Evolutionary conservation across 2,888 invertebrate species (phyloP).

Genomic region (Himalopsyche kuldschensis): DNA sequence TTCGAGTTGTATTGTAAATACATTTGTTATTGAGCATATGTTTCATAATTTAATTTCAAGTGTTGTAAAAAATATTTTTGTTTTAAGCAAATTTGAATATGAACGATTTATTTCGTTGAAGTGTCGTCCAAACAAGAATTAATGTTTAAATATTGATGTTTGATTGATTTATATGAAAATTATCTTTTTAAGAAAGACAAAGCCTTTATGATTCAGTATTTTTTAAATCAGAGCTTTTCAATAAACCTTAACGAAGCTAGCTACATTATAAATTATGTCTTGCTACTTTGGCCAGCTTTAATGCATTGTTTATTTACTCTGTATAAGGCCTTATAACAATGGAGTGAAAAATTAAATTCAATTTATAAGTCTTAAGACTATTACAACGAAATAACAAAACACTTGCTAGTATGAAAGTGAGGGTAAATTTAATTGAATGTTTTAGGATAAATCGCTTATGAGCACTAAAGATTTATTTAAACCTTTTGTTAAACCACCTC

Average conservation of each 20-base stretch:
- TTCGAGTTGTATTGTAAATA: not conserved
- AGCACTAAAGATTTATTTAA: not conserved
- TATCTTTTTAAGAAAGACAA: too few relatives aligned
- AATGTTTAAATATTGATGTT: too few relatives aligned
- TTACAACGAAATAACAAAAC: not conserved
- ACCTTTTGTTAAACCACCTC: conserved; percentile 1
- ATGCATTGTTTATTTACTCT: not conserved
- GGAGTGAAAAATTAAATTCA: not conserved
- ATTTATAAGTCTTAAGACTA: not conserved
- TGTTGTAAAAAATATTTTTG: too few relatives aligned
- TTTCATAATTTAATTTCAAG: too few relatives aligned
- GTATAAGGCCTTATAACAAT: not conserved
- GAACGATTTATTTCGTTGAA: too few relatives aligned
- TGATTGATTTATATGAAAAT: too few relatives aligned
- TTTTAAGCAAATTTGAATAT: too few relatives aligned
- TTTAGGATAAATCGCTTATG: not conserved
- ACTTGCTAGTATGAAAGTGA: not conserved
- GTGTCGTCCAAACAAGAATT: too few relatives aligned
- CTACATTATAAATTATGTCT: not conserved
- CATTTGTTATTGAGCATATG: too few relatives aligned
- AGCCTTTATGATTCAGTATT: too few relatives aligned
- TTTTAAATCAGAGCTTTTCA: too few relatives aligned
- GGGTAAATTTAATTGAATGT: not conserved
- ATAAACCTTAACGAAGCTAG: too few relatives aligned
- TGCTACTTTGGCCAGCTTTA: not conserved